Percentiles rank a stretch among this genome's conserved stretches.
Evolutionary conservation across 2,888 invertebrate species (phyloP).

Genomic region (Bedellia somnulentella): DNA sequence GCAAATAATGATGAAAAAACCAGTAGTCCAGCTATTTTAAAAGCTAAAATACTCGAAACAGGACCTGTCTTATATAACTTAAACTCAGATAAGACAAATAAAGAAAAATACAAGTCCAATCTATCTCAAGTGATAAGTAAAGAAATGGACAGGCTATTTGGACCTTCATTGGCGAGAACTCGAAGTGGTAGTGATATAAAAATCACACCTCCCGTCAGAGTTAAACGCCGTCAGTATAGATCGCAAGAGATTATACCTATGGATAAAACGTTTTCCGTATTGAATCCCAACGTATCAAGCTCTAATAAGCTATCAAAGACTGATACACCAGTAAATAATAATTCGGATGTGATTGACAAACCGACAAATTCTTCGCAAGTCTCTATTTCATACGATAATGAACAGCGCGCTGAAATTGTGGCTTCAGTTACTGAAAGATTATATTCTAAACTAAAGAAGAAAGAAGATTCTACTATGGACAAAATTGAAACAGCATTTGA

Average conservation of each 20-base stretch:
- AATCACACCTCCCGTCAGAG: constrained; percentile 32
- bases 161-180: constrained; percentile 39
- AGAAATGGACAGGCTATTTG: constrained; percentile 43
- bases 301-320: constrained; percentile 10
- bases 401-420: constrained; percentile 68
- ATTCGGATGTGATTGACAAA: constrained; percentile 16
- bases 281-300: no score
- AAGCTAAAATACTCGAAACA: no score
- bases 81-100: constrained; percentile 36
- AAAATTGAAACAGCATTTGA: constrained; percentile 40
- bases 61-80: no score
- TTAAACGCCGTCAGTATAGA: constrained; percentile 40
- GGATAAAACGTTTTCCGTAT: constrained; percentile 15
- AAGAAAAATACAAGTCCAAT: constrained; percentile 20
- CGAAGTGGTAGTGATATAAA: constrained; percentile 44
- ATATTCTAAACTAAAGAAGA: constrained; percentile 61
- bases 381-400: constrained; percentile 31
- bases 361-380: constrained; percentile 18
- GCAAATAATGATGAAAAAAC: no score
- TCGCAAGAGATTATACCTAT: constrained; percentile 46
- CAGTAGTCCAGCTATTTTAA: no score
- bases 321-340: not conserved
- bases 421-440: constrained; percentile 71
- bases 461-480: constrained; percentile 42
- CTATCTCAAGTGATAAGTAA: constrained; percentile 33